Evolutionary conservation across 2,888 invertebrate species (phyloP).

Genomic region (Eutolmus rufibarbis): DNA sequence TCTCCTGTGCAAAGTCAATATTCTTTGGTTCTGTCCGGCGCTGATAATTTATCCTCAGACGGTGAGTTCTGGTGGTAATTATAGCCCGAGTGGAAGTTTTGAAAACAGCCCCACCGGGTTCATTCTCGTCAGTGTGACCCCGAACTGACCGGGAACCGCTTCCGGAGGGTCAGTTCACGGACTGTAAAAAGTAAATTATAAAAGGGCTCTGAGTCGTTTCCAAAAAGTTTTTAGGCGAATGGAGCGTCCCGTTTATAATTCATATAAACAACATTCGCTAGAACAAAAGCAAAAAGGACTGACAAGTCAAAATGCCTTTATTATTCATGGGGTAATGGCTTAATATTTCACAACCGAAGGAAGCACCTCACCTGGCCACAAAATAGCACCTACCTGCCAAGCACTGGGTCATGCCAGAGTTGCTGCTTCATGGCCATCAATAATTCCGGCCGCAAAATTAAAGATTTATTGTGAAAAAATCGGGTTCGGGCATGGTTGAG

Average conservation of each 20-base stretch:
- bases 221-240: constrained; percentile 16
- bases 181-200: constrained; percentile 15
- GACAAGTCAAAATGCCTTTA: not conserved
- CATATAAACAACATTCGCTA: not conserved
- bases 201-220: not conserved
- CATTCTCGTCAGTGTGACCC: not conserved
- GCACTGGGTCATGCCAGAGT: constrained; percentile 20
- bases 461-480: constrained; percentile 42
- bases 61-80: not conserved
- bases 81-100: not conserved
- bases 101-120: not conserved
- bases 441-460: constrained; percentile 43
- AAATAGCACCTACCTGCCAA: constrained; percentile 1
- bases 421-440: constrained; percentile 43
- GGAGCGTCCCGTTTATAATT: not conserved
- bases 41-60: constrained; percentile 11
- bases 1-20: constrained; percentile 8
- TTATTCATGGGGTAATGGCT: constrained; percentile 22
- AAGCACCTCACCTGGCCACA: constrained; percentile 16
- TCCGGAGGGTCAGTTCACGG: not conserved
- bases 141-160: not conserved
- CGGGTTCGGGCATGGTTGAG: not conserved
- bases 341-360: constrained; percentile 22
- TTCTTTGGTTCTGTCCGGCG: not conserved
- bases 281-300: not conserved